Evolutionary conservation across 2,797 vertebrate species (phyloP).

Genomic region (Sebastes goodei): DNA sequence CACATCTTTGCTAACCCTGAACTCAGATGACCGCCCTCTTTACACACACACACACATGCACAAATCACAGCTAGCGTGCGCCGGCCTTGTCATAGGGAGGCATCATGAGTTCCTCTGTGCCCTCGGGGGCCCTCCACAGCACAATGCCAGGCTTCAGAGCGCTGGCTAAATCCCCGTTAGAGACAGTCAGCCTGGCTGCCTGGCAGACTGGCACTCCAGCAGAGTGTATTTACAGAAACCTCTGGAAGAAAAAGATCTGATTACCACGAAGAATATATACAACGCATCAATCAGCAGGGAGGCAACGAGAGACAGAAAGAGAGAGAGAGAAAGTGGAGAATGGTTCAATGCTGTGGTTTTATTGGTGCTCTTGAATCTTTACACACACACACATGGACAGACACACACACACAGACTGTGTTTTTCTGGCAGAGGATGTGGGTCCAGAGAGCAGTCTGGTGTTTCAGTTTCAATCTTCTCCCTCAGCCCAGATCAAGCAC

Average conservation of each 20-base stretch:
- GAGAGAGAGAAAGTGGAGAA: constrained; percentile 18
- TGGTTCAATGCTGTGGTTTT: constrained; percentile 51
- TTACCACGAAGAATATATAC: constrained; percentile 73
- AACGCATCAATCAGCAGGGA: constrained; percentile 72
- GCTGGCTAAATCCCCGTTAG: constrained; percentile 55
- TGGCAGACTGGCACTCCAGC: constrained; percentile 62
- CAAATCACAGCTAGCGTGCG: constrained; percentile 10
- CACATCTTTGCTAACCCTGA: constrained; percentile 51
- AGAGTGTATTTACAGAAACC: constrained; percentile 72
- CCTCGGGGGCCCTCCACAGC: constrained; percentile 33
- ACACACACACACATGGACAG: not conserved
- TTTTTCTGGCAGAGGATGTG: constrained; percentile 56
- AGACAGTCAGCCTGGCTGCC: constrained; percentile 73
- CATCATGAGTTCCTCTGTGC: constrained; percentile 41
- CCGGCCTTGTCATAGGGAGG: constrained; percentile 34
- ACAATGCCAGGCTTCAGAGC: constrained; percentile 48
- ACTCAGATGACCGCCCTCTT: constrained; percentile 34
- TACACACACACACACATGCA: not conserved
- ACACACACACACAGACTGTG: not conserved
- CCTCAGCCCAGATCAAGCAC: constrained; percentile 69
- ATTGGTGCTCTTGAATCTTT: constrained; percentile 53
- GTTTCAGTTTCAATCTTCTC: constrained; percentile 71
- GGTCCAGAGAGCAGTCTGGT: constrained; percentile 62
- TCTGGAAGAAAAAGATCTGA: constrained; percentile 73
- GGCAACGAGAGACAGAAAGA: constrained; percentile 18